Percentiles rank a stretch among this genome's conserved stretches.
Conservation (phyloP, 2,797 vertebrate genomes). For the Hirundo rustica region DNA sequence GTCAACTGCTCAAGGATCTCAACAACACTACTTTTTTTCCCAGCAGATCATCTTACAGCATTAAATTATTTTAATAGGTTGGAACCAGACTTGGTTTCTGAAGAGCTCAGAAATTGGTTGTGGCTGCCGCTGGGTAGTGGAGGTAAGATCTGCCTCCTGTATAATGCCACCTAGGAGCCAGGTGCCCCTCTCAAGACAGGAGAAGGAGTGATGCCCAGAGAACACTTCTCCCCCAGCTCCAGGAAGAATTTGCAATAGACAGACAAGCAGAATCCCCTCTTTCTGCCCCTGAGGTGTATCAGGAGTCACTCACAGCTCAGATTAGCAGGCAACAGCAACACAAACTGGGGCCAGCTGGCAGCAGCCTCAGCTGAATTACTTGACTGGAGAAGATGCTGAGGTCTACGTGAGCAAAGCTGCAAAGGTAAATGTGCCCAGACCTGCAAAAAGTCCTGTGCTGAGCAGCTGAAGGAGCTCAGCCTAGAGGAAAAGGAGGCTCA, state of each 20-base stretch:
- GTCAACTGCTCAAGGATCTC: background rate
- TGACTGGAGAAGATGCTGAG: background rate
- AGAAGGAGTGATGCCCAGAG: background rate
- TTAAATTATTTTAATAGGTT: background rate
- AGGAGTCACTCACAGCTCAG: background rate
- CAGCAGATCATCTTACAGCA: conserved; percentile 21
- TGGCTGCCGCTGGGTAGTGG: background rate
- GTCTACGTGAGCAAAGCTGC: background rate
- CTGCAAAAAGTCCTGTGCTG: background rate
- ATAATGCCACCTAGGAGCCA: background rate
- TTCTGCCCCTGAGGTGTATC: background rate
- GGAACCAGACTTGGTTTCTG: background rate
- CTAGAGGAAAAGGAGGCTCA: background rate
- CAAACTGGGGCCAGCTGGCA: conserved; percentile 22
- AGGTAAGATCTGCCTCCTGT: background rate
- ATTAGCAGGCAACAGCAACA: background rate
- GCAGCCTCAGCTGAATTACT: background rate
- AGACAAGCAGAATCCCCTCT: background rate
- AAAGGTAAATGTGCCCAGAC: background rate
- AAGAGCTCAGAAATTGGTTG: background rate
- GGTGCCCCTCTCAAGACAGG: background rate
- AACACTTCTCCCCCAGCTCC: background rate
- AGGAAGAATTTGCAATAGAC: background rate
- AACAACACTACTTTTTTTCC: background rate
- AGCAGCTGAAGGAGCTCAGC: background rate